Conservation (phyloP, 2,113 vertebrate species). For the Psammodynastes pulverulentus region DNA sequence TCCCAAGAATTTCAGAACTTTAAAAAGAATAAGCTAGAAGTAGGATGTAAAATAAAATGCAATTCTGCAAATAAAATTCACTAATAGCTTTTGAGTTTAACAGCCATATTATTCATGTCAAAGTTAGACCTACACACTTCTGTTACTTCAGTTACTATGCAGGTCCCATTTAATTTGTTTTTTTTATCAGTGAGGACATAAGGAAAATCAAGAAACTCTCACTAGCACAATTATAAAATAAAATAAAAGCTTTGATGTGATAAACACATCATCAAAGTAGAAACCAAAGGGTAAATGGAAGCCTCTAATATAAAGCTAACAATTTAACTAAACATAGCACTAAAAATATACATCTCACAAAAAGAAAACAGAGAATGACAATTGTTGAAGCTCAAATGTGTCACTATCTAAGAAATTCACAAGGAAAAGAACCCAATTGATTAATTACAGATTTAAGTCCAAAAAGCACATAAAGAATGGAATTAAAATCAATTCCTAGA, state of each 20-base stretch:
- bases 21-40: conserved; percentile 20
- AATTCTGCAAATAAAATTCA: background rate
- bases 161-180: background rate
- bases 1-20: conserved; percentile 33
- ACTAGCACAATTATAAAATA: background rate
- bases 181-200: background rate
- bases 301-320: background rate
- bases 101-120: background rate
- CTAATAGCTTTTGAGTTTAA: background rate
- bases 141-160: background rate
- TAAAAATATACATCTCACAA: background rate
- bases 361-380: background rate
- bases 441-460: background rate
- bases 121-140: background rate
- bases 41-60: background rate
- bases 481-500: background rate
- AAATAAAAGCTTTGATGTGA: background rate
- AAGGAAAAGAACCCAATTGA: background rate
- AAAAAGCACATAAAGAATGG: background rate
- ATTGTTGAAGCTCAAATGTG: background rate
- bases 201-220: background rate
- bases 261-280: background rate
- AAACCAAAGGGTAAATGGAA: background rate
- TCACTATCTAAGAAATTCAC: background rate
- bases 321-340: background rate